A percentile compares a stretch with the other conserved stretches of the same genome.
Conservation (phyloP, 2,113 vertebrate genomes). For the Trichechus manatus region DNA sequence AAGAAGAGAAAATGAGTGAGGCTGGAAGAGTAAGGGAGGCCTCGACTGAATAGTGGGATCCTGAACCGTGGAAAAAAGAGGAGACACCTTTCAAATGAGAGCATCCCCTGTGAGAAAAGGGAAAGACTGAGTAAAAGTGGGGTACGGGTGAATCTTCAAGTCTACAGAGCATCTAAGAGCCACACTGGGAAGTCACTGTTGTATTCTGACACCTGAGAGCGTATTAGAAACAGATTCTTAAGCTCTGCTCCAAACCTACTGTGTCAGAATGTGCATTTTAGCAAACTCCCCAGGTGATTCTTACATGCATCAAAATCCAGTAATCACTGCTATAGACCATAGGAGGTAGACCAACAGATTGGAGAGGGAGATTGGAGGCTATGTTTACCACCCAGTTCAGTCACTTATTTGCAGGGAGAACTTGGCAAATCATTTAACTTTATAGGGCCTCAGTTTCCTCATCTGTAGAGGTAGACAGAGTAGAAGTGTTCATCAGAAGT, state of each 20-base stretch:
- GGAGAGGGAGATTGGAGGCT: no score
- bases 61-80: not conserved
- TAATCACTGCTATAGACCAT: rapidly evolving
- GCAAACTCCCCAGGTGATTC: not conserved
- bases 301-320: no score
- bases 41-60: not conserved
- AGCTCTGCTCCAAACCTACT: no score
- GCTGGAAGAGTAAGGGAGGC: rapidly evolving
- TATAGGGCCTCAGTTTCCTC: not conserved
- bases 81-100: no score
- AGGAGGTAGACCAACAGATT: rapidly evolving
- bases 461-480: not conserved
- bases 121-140: rapidly evolving
- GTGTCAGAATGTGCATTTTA: not conserved
- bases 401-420: not conserved
- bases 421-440: not conserved
- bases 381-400: no score
- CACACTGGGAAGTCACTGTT: not conserved
- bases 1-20: not conserved
- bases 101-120: not conserved
- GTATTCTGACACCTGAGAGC: not conserved
- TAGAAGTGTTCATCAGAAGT: not conserved
- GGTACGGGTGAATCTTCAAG: not conserved
- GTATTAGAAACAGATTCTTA: not conserved
- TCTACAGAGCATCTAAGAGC: no score